Evolutionary conservation across 30 jellyfish, hydroid and myxozoan genomes (phyloP), one percentile per base, ranked within the genome.

Genomic region (Cassiopea xamachana): DNA sequence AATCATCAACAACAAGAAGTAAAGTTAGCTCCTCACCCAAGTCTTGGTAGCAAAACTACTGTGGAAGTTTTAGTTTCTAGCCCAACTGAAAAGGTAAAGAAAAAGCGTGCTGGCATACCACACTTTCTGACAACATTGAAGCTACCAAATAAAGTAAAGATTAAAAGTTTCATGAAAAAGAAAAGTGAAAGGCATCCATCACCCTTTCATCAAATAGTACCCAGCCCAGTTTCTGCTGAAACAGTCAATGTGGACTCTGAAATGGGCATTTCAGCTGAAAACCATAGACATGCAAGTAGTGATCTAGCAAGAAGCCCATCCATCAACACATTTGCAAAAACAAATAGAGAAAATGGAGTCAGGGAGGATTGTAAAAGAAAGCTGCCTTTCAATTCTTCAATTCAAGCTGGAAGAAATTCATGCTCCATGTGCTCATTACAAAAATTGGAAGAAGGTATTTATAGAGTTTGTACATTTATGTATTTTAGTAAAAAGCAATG

Each of bases 371-470:
- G 46, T 1, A 68, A 39, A 7, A 74, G 83, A 50, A 88, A 75
- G 62, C 19, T 86, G 19, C 77, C 79, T 4, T 69, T 75, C 69
- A 81, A 80, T 51, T 15, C 69, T 13, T 15, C 49, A 16, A 9
- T 88, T 49, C 73, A 71, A 13, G 72, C 90, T 4, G 91, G 76
- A 60, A 81, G 74, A 50, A 95, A 73, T 72, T 95, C 99, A 46
- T 76, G 97, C 27, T 94, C 98, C 17, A 44, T 92, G 75, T 88
- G 94, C 70, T 95, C 99, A 70, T 73, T 95, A 69, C 97, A 97
- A 48, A 81, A 87, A 70, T 97, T 95, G 70, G 99, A 95, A 59
- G 99, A 95, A 69, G 98, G 99, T 94, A 87, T 55, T 83, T 8
- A 5, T 61, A 3, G 12, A 39, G 45, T 18, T 13, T 48, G 19